Percentiles rank a stretch among this genome's conserved stretches.
phyloP scores from a whole-genome alignment of 2,113 vertebrate species.

The Scomber japonicus region DNA sequence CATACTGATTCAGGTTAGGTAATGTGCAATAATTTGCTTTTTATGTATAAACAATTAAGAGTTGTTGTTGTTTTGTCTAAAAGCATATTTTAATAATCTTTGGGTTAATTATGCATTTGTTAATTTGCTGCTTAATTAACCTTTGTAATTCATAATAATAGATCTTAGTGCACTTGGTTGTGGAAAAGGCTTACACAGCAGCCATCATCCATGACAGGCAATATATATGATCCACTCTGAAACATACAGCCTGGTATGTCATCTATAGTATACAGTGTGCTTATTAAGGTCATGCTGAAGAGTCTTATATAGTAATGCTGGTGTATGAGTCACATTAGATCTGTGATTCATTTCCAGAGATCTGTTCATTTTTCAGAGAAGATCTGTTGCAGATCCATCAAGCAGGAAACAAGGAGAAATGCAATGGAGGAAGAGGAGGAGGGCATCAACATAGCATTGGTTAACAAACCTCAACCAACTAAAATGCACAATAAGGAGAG shows the following conservation, averaged over 20 bases:
- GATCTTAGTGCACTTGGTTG: not conserved
- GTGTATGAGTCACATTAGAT: constrained; percentile 51
- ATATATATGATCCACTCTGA: constrained; percentile 17
- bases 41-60: too few relatives aligned
- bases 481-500: constrained; percentile 27
- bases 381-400: constrained; percentile 41
- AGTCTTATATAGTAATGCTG: constrained; percentile 36
- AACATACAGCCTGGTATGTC: constrained; percentile 11
- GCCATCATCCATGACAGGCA: not conserved
- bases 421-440: constrained; percentile 23
- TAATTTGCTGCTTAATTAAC: not conserved
- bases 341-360: constrained; percentile 41
- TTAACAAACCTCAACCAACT: constrained; percentile 38
- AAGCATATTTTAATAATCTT: constrained; percentile 12
- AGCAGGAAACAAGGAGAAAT: constrained; percentile 51
- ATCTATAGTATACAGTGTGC: constrained; percentile 12
- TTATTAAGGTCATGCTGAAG: constrained; percentile 48
- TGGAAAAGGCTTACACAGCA: constrained; percentile 16
- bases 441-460: constrained; percentile 17
- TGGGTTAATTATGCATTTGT: not conserved
- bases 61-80: not conserved
- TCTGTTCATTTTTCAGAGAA: constrained; percentile 37
- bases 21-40: not conserved
- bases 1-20: not conserved
- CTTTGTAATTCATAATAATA: constrained; percentile 1